phyloP scores from a whole-genome alignment of 2,888 invertebrate genomes.

The Netelia melanura region DNA sequence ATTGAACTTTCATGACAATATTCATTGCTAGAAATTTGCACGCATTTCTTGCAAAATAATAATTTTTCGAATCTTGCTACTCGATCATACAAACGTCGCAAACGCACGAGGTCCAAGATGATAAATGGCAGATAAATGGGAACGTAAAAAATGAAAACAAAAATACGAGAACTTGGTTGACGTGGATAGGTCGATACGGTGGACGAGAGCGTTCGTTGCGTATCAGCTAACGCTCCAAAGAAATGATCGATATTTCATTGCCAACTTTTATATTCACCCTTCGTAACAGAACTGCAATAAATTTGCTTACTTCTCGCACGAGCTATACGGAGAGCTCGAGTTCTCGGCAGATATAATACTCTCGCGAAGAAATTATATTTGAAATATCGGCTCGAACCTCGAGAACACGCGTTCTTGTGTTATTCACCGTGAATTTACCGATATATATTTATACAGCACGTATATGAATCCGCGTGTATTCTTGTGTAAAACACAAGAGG shows the following conservation, averaged over 20 bases:
- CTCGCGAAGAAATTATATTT: conserved; percentile 37
- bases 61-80: background rate
- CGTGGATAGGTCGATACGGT: background rate
- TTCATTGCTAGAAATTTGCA: background rate
- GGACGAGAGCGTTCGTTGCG: background rate
- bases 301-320: conserved; percentile 10
- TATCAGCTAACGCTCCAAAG: background rate
- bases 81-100: background rate
- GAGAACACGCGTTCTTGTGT: conserved; percentile 16
- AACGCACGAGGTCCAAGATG: conserved; percentile 2
- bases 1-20: too few relatives aligned
- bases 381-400: conserved; percentile 31
- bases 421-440: conserved; percentile 29
- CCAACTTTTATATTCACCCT: conserved; percentile 11
- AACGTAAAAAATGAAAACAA: background rate
- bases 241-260: conserved; percentile 17
- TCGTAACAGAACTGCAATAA: conserved; percentile 18
- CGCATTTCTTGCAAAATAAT: background rate
- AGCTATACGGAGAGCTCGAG: background rate
- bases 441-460: conserved; percentile 4
- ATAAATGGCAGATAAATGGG: background rate
- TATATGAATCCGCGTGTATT: background rate
- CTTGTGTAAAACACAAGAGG: conserved; percentile 50
- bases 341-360: background rate
- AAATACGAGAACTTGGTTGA: background rate